Base-by-base conservation (phyloP, 2,797 vertebrate genomes). In the Galagoides demidoff region DNA sequence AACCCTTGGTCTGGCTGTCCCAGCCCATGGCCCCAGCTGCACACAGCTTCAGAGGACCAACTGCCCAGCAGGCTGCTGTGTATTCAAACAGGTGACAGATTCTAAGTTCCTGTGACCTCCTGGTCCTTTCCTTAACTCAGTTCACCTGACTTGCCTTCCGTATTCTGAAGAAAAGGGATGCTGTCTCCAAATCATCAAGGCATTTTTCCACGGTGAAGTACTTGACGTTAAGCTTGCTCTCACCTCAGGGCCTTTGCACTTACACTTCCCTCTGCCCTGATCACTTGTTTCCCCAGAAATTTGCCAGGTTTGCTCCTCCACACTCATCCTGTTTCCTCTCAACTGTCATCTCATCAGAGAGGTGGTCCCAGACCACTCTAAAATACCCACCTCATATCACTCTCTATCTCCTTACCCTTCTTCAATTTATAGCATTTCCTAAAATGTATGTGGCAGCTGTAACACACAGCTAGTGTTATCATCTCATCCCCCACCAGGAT, bases 31-130 rank as follows among this genome's bases (percentile, higher is more conserved):
- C 22, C 63, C 55, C 34, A 27, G 37, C 17, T 49, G 6, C 64
- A 19, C 34, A 0, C 13, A 27, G 13, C 43, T 34, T 22, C 71
- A 0, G 27, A 82, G n/a, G 0, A 2, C 66, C 23, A 0, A 0
- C 43, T 39, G 20, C 43, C 57, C 31, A 3, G 7, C 1, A 1
- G 8, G 43, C 13, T 0, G 0, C 49, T 25, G 25, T 3, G 10
- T 17, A 3, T 7, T 52, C 68, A 27, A 57, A 31, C 5, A 77
- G 27, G 29, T 57, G 34, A 71, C 20, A 22, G 23, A 27, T 7
- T 29, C n/a, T 16, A 11, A 10, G 11, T 39, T 39, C 43, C 16
- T 87, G 34, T 0, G 1, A 34, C 22, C 45, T 34, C 25, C 7
- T 49, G 25, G 81, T 43, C 64, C 13, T 61, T 78, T 23, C 29